Evolutionary conservation across 2,888 invertebrate genomes (phyloP).

Genomic region (Philereme vetulata): DNA sequence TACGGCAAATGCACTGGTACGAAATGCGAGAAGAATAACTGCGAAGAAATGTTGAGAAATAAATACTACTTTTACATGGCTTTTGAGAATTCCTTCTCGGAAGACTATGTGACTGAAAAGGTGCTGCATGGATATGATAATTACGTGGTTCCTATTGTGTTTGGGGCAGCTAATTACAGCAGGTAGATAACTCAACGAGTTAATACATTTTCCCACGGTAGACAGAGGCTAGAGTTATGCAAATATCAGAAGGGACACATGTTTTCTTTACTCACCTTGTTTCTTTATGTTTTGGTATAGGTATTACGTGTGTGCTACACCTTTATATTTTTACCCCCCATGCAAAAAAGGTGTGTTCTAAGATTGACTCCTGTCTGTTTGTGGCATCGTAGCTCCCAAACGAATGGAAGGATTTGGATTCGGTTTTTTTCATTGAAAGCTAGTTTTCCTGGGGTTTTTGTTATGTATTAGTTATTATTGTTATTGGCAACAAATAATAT

Average conservation of each 20-base stretch:
- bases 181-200: conserved; percentile 47
- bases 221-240: conserved; percentile 6
- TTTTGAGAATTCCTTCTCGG: conserved; percentile 61
- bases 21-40: conserved; percentile 46
- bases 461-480: too few species aligned
- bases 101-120: conserved; percentile 66
- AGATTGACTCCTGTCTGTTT: too few species aligned
- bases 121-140: conserved; percentile 75
- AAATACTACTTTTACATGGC: conserved; percentile 66
- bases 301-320: background rate
- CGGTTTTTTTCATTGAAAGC: too few species aligned
- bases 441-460: too few species aligned
- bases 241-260: conserved; percentile 3
- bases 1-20: conserved; percentile 51
- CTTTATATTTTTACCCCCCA: background rate
- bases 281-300: conserved; percentile 5
- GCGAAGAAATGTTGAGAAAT: conserved; percentile 48
- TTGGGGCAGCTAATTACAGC: conserved; percentile 86
- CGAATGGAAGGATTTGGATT: too few species aligned
- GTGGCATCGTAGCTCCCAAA: too few species aligned
- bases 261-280: background rate
- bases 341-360: too few species aligned
- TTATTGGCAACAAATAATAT: too few species aligned
- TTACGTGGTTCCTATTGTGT: conserved; percentile 87
- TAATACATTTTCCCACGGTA: conserved; percentile 32